phyloP scores from a whole-genome alignment of 2,797 vertebrate genomes.

The Champsocephalus gunnari region DNA sequence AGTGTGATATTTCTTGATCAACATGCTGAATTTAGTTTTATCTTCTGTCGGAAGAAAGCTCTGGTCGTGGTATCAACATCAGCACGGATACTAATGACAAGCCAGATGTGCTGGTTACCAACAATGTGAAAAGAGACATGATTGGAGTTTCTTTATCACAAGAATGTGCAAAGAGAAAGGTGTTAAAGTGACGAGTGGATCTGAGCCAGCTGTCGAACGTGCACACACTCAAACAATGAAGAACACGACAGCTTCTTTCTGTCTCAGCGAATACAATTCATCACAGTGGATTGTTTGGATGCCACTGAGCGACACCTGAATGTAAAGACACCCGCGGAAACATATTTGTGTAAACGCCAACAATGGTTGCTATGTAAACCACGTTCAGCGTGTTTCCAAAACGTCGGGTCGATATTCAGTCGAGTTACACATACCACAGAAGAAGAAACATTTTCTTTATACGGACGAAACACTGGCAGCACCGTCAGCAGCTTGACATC shows the following conservation, averaged over 20 bases:
- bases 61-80: too few relatives aligned
- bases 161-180: background rate
- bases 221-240: conserved; percentile 19
- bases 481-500: background rate
- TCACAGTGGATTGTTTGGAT: conserved; percentile 50
- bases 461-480: background rate
- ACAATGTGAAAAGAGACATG: background rate
- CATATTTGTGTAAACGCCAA: conserved; percentile 33
- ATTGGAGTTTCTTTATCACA: background rate
- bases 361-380: conserved; percentile 30
- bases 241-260: conserved; percentile 25
- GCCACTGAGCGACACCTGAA: conserved; percentile 40
- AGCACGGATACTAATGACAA: background rate
- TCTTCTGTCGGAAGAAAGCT: background rate
- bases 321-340: conserved; percentile 41
- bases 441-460: background rate
- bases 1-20: too few relatives aligned
- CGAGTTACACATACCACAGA: background rate
- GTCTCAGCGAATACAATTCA: conserved; percentile 28
- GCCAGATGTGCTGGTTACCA: background rate
- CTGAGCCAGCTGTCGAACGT: conserved; percentile 24
- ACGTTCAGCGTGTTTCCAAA: conserved; percentile 32
- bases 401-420: background rate
- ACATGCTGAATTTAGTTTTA: too few relatives aligned
- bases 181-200: conserved; percentile 19